These are phyloP conservation scores for Silurus lanzhouensis DNA, from an alignment of 2,797 vertebrate genomes.

Conservation along the genomic window DNA sequence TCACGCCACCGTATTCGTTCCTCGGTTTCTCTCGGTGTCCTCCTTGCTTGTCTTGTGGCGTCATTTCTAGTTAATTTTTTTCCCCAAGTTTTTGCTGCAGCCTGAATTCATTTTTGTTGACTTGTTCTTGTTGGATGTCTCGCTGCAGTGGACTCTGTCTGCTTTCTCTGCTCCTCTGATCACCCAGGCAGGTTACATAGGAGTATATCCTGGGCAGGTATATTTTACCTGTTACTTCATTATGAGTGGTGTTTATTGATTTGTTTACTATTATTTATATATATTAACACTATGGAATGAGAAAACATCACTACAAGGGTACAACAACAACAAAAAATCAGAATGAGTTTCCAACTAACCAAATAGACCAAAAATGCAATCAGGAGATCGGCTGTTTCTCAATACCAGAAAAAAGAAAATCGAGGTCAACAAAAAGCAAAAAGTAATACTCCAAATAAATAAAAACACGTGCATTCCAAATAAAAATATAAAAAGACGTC, in stretches of 20 bases:
- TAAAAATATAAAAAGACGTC: no score
- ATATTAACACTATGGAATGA: constrained; percentile 34
- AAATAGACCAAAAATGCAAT: background rate
- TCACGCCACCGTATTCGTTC: background rate
- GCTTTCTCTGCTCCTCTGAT: constrained; percentile 84
- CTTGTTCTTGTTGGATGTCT: constrained; percentile 46
- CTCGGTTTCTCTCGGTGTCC: background rate
- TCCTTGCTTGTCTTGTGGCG: background rate
- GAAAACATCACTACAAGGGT: background rate
- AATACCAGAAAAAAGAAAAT: background rate
- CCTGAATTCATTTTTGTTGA: background rate
- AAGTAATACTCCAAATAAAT: no score
- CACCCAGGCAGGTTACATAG: constrained; percentile 92
- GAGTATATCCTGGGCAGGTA: constrained; percentile 99
- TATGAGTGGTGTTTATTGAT: constrained; percentile 19
- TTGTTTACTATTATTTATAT: background rate
- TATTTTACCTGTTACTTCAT: constrained; percentile 41
- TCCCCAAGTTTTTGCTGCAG: background rate
- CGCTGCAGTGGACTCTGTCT: constrained; percentile 90
- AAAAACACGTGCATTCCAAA: no score
- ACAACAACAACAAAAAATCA: constrained; percentile 39
- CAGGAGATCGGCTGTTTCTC: constrained; percentile 11
- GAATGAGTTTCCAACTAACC: constrained; percentile 26
- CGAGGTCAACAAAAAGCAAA: background rate
- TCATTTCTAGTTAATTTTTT: background rate